A percentile compares a stretch with the other conserved stretches of the same genome.
Evolutionary conservation across 92 coral and sea anemone genomes (phyloP).

Genomic region (Siderastrea radians): DNA sequence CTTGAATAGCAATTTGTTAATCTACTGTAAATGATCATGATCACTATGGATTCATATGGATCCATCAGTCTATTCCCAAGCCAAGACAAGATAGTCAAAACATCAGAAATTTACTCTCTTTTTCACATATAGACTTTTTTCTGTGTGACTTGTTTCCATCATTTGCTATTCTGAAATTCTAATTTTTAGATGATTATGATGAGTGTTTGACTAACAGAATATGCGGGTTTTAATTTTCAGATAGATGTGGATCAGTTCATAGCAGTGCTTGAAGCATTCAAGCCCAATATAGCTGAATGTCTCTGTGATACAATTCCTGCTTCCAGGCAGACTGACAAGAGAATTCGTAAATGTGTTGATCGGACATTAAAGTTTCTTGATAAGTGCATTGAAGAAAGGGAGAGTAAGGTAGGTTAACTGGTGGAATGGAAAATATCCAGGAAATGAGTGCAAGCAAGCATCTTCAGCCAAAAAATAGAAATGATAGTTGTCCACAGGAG

Average conservation of each 20-base stretch:
- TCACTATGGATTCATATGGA: too few relatives aligned
- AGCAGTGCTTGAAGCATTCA: conserved; percentile 69
- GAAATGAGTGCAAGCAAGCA: too few relatives aligned
- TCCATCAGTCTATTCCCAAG: too few relatives aligned
- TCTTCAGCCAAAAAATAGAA: neutral
- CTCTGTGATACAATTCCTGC: conserved; percentile 94
- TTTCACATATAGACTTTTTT: too few relatives aligned
- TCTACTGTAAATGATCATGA: too few relatives aligned
- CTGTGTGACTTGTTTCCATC: too few relatives aligned
- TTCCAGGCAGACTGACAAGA: conserved; percentile 80
- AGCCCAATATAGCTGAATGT: conserved; percentile 84
- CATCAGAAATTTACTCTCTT: too few relatives aligned
- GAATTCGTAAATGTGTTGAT: conserved; percentile 95
- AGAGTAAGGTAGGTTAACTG: conserved; percentile 14
- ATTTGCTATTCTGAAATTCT: too few relatives aligned
- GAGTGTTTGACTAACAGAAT: neutral
- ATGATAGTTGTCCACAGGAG: neutral
- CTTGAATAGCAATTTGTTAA: too few relatives aligned
- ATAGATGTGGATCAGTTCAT: conserved; percentile 80
- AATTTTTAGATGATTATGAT: neutral
- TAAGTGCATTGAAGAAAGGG: conserved; percentile 67
- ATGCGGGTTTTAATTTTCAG: conserved; percentile 49
- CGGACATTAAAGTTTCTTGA: conserved; percentile 90
- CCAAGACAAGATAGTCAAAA: too few relatives aligned
- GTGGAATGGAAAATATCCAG: too few relatives aligned